Base-by-base conservation (phyloP, 1,140 invertebrate genomes). In the Drosophila parabipectinata region DNA sequence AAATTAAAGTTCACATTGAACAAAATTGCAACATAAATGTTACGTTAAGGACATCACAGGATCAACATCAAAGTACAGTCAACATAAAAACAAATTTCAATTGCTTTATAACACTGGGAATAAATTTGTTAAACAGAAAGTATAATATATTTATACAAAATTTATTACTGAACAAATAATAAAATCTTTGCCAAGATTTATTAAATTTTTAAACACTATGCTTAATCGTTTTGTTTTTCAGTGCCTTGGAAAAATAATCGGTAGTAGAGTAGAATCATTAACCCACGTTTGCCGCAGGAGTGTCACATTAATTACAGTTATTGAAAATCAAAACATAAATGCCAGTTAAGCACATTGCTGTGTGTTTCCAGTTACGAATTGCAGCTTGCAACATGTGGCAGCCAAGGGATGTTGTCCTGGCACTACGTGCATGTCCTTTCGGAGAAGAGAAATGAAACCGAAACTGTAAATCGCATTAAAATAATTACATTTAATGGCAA, bases 401-500 rank as follows among this genome's bases (percentile, higher is more conserved):
- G 15, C n/a, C 9, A 21, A 26, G 34, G 26, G 26, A 10, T 6
- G 18, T 57, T 6, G 18, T 57, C 48, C 34, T 47, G 37, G 48
- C 47, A 47, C 8, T 32, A 32, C 9, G 39, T 41, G 39, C 12
- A 41, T 15, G 12, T 41, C 39, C 39, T 15, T n/a, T 9, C 44
- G 0, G 9, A 9, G 9, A 9, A 24, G 44, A 47, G 37, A 58
- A 79, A 51, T 44, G 62, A 75, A 63, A 28, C 55, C 63, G 28
- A 84, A 21, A 85, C 76, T 80, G 78, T 72, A 78, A 82, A 87
- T 87, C 77, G 75, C 77, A 87, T 85, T 87, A 82, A 85, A 87
- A 79, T 87, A 85, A 85, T 85, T 85, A 74, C 82, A 85, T 88
- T 85, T 82, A 85, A 85, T 82, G 82, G 66, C 82, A 72, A 79